Evolutionary conservation across 1,140 invertebrate species (phyloP).

Genomic region (Megalonaias nervosa): DNA sequence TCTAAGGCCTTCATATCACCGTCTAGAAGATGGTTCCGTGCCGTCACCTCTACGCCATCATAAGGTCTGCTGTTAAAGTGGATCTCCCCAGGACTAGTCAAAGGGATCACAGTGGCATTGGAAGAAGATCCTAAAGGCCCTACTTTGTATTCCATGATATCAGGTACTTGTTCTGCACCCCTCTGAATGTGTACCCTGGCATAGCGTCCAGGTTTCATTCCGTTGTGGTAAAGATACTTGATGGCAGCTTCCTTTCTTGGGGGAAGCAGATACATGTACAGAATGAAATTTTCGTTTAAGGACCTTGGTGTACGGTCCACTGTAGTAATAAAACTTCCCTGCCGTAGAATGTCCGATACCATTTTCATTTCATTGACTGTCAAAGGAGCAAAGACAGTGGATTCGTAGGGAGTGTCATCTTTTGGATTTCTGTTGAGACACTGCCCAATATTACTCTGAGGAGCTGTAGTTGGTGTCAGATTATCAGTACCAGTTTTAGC

Average conservation of each 20-base stretch:
- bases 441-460: neutral
- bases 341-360: slow-evolving; percentile 27
- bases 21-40: slow-evolving; percentile 31
- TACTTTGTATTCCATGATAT: slow-evolving; percentile 55
- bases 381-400: slow-evolving; percentile 30
- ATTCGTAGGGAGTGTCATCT: neutral
- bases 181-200: slow-evolving; percentile 37
- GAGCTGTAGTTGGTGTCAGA: no score
- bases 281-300: slow-evolving; percentile 19
- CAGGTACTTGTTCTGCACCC: slow-evolving; percentile 37
- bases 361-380: slow-evolving; percentile 40
- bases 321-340: neutral
- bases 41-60: slow-evolving; percentile 34
- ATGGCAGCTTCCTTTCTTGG: slow-evolving; percentile 31
- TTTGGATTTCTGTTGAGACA: neutral
- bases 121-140: slow-evolving; percentile 33
- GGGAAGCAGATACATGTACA: slow-evolving; percentile 39
- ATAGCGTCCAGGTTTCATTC: slow-evolving; percentile 28
- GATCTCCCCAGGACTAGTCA: slow-evolving; percentile 37
- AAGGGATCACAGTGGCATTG: slow-evolving; percentile 7
- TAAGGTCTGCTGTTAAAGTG: slow-evolving; percentile 44
- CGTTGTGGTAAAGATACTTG: slow-evolving; percentile 31
- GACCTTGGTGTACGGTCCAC: neutral
- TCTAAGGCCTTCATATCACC: slow-evolving; percentile 22
- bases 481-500: no score